Base-by-base conservation (phyloP, 1,140 invertebrate species). In the Proctacanthus coquilletti region DNA sequence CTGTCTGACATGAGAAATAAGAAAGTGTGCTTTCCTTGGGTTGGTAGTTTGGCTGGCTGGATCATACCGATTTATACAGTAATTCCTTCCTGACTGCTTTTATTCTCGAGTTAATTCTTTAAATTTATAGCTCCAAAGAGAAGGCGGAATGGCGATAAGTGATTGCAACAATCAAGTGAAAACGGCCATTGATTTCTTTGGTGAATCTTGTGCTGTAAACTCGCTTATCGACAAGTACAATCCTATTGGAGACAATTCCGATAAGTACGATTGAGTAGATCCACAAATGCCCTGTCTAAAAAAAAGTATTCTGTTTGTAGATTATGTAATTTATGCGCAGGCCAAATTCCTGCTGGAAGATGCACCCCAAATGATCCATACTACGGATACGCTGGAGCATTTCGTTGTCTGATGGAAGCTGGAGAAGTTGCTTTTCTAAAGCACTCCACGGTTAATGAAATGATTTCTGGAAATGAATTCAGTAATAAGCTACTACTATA, bases 131-230 rank as follows among this genome's bases (percentile, higher is more conserved):
- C 56, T 96, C 15, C 86, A 94, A 72, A 71, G 74, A 51, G 61
- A 77, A 41, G 81, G 80, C 18, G 76, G 74, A 21, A 71, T 91
- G 63, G 76, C 84, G 53, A 71, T 89, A 23, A 75, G 84, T 19
- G 85, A 91, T 55, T 98, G 93, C 51, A 97, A 98, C 49, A 95
- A 96, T 64, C 84, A 95, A 55, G 85, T 97, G 0, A 93, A 96
- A 61, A 84, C 86, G 3, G 81, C 88, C 0, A 83, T 84, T 8
- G 74, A 80, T 42, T 96, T 76, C 55, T 97, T 97, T 58, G 80
- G 83, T 4, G 71, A 75, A 34, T 92, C 89, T 34, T 98, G 93
- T 66, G 86, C 92, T 14, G 84, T 91, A 0, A 93, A 94, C 59
- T 85, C 88, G 2, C 61, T 97, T 10, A 75, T 80, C 21, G 80